These are phyloP conservation scores for Eupithecia dodoneata DNA, from an alignment of 2,888 invertebrate genomes.

Conservation along the genomic window DNA sequence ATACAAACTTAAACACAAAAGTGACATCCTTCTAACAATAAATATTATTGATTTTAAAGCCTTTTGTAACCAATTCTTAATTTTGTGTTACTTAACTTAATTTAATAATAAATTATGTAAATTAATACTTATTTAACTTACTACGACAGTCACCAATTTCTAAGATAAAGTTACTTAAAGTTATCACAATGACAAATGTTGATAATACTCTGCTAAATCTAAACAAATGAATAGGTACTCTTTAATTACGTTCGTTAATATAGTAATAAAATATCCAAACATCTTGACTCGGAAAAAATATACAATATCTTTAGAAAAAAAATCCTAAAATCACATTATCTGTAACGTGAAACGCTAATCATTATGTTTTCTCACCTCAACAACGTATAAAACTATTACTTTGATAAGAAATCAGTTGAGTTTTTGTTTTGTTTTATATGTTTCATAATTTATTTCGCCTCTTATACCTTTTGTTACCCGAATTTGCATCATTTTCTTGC, in stretches of 20 bases:
- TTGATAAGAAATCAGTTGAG: too few species aligned
- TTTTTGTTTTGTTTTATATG: too few species aligned
- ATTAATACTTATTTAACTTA: constrained; percentile 18
- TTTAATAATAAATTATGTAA: constrained; percentile 22
- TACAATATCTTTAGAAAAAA: neutral
- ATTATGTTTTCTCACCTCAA: too few species aligned
- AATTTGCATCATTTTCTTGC: too few species aligned
- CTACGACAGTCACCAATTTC: constrained; percentile 43
- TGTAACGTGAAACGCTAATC: neutral
- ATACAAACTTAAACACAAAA: constrained; percentile 19
- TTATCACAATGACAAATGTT: constrained; percentile 35
- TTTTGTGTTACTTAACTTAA: neutral
- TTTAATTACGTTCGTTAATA: neutral
- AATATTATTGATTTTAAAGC: neutral
- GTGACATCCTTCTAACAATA: constrained; percentile 17
- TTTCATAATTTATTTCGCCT: too few species aligned
- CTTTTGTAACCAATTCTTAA: neutral
- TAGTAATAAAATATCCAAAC: neutral
- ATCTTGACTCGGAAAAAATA: neutral
- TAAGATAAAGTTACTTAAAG: constrained; percentile 14
- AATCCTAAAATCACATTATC: neutral
- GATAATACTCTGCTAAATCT: constrained; percentile 16
- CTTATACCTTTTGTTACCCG: neutral
- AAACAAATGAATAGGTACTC: neutral
- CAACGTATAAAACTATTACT: too few species aligned